Conservation (phyloP, 2,888 invertebrate genomes). For the Nomada lathburiana region DNA sequence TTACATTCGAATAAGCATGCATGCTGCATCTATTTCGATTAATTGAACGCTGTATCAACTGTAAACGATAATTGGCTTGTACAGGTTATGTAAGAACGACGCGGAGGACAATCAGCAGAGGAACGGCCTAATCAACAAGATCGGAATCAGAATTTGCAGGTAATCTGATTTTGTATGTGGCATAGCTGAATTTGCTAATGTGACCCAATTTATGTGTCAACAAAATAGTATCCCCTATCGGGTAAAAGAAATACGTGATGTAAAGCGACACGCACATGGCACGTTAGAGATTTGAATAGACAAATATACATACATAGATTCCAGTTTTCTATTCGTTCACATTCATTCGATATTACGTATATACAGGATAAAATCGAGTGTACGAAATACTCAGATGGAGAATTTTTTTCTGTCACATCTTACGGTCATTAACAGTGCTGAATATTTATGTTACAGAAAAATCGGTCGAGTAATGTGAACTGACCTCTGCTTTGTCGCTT, state of each 20-base stretch:
- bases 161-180: slow-evolving; percentile 25
- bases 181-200: neutral
- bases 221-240: slow-evolving; percentile 35
- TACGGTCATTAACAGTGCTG: neutral
- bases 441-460: slow-evolving; percentile 36
- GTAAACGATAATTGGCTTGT: slow-evolving; percentile 36
- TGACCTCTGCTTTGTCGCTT: slow-evolving; percentile 46
- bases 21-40: neutral
- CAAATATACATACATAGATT: slow-evolving; percentile 14
- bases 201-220: slow-evolving; percentile 25
- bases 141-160: slow-evolving; percentile 28
- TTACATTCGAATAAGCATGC: neutral
- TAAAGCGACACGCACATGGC: slow-evolving; percentile 32
- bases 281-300: slow-evolving; percentile 24
- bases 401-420: neutral
- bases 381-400: neutral
- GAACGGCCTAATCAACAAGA: slow-evolving; percentile 46
- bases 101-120: slow-evolving; percentile 31
- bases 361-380: neutral
- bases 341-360: neutral
- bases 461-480: slow-evolving; percentile 47
- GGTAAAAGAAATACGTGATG: slow-evolving; percentile 32
- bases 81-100: slow-evolving; percentile 51
- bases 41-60: slow-evolving; percentile 14
- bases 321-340: slow-evolving; percentile 7